Percentiles rank a stretch among this genome's conserved stretches.
Conservation (phyloP, 1,140 invertebrate genomes). For the Ridgeia piscesae region DNA sequence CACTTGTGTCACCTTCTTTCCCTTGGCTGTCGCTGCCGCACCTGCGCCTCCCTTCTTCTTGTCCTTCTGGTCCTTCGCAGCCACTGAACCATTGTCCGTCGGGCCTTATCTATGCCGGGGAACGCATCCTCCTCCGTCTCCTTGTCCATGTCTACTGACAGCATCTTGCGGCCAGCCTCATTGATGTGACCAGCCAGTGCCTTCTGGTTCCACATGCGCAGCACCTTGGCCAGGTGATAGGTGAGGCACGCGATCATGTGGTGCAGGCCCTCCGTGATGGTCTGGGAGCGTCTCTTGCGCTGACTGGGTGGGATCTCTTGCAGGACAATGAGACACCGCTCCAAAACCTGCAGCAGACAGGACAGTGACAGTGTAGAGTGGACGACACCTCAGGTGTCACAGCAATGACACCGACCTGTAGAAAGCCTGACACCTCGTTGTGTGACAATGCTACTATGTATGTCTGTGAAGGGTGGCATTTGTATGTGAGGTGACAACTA, state of each 20-base stretch:
- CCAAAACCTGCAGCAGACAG: slow-evolving; percentile 36
- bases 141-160: slow-evolving; percentile 39
- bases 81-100: slow-evolving; percentile 28
- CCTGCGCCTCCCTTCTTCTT: slow-evolving; percentile 28
- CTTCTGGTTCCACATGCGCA: slow-evolving; percentile 53
- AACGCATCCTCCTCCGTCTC: slow-evolving; percentile 11
- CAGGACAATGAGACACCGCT: slow-evolving; percentile 49
- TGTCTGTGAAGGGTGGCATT: not conserved
- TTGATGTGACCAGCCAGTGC: slow-evolving; percentile 49
- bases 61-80: slow-evolving; percentile 39
- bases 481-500: not conserved
- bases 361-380: not conserved
- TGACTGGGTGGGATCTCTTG: slow-evolving; percentile 52
- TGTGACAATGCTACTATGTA: not conserved
- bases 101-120: slow-evolving; percentile 26
- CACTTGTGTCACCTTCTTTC: slow-evolving; percentile 24
- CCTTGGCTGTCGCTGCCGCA: slow-evolving; percentile 30
- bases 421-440: not conserved
- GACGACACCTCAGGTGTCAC: no score
- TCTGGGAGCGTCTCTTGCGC: slow-evolving; percentile 46
- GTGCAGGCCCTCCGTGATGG: slow-evolving; percentile 53
- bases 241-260: slow-evolving; percentile 58
- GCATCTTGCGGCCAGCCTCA: slow-evolving; percentile 47
- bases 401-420: not conserved
- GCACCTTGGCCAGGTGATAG: slow-evolving; percentile 53